Evolutionary conservation across 1,140 invertebrate genomes (phyloP), one percentile per base, ranked within the genome.

Genomic region (Eriocheir sinensis): DNA sequence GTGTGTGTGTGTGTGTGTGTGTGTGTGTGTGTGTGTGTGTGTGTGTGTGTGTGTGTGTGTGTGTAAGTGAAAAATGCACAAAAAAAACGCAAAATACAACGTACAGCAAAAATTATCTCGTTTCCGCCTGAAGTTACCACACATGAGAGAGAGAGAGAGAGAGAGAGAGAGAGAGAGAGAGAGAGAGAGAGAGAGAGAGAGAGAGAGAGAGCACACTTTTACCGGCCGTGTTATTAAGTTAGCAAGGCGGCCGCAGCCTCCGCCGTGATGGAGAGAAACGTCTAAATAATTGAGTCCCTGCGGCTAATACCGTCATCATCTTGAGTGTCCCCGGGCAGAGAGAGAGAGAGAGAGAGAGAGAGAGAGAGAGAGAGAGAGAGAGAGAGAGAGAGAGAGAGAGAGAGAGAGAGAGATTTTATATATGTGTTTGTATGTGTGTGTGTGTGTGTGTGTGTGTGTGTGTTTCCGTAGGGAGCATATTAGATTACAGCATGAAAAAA

Each of bases 301-400:
- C 34, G 30, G 81, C 30, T 85, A 85, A 85, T 85, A 85, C 81
- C 34, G 34, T 85, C 81, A 85, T 85, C 81, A 38, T 85, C 81
- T 85, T 85, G 27, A 85, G 81, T 85, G 81, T 85, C 81, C 38
- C 60, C 60, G 27, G 60, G 60, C 60, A 72, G 60, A 27, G 60
- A 72, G 60, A 72, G 60, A 72, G 60, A 72, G 60, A 27, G 60
- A 72, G 60, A 72, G 60, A 72, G 60, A 72, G 60, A 72, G 60
- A 72, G 60, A 72, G 83, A 86, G 83, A 86, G 83, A 86, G 83
- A 86, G 83, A 86, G 83, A 86, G 83, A 86, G 83, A 86, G 83
- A 86, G 83, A 86, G 83, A 86, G 83, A 88, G 85, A 88, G 38
- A 88, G 85, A 88, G 38, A 72, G 60, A 72, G 60, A 72, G 60